Conservation (phyloP, 92 coral and sea anemone genomes). For the Epizoanthus fatuus region DNA sequence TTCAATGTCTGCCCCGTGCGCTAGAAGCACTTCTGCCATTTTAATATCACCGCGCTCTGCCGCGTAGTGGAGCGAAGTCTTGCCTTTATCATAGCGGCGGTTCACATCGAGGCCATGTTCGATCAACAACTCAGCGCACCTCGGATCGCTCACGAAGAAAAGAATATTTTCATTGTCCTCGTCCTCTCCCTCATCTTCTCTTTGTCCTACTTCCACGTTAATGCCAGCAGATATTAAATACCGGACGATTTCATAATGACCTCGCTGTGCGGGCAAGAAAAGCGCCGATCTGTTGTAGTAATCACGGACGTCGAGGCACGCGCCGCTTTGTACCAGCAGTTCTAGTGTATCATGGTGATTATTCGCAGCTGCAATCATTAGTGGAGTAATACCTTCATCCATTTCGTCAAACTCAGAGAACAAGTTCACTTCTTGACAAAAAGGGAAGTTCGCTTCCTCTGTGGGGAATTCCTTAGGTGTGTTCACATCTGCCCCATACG, state of each 20-base stretch:
- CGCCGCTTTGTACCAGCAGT: slow-evolving; percentile 28
- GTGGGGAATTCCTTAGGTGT: slow-evolving; percentile 37
- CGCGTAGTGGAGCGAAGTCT: slow-evolving; percentile 35
- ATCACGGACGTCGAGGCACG: slow-evolving; percentile 13
- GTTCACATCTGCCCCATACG: slow-evolving; percentile 31
- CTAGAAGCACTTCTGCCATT: slow-evolving; percentile 36
- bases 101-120: slow-evolving; percentile 19
- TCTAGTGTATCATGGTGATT: slow-evolving; percentile 21
- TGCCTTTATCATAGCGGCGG: slow-evolving; percentile 34
- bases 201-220: background rate
- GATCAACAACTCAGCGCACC: slow-evolving; percentile 27
- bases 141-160: slow-evolving; percentile 39
- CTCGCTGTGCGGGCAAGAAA: slow-evolving; percentile 35
- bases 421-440: slow-evolving; percentile 25
- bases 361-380: slow-evolving; percentile 39
- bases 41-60: slow-evolving; percentile 43
- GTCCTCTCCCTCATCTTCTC: background rate
- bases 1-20: slow-evolving; percentile 42
- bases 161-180: slow-evolving; percentile 30
- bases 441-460: slow-evolving; percentile 14
- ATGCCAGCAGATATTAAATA: slow-evolving; percentile 26
- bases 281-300: slow-evolving; percentile 32
- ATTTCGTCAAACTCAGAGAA: slow-evolving; percentile 37
- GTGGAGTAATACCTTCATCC: slow-evolving; percentile 22
- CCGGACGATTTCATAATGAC: slow-evolving; percentile 11